Conservation (phyloP, 1,140 invertebrate species). For the Drosophila sechellia region DNA sequence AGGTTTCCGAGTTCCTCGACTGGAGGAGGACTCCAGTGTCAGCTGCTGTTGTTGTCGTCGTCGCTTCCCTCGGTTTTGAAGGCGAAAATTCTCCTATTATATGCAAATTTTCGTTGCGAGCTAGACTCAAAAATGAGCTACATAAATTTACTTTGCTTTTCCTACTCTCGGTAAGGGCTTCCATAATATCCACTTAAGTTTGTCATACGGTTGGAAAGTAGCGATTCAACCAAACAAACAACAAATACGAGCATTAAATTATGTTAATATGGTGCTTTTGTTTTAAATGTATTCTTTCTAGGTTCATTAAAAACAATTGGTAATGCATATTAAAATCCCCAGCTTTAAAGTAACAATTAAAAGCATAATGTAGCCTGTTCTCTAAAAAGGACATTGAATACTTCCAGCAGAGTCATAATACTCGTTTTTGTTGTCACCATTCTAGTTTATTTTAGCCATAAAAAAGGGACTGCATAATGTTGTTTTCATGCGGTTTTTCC, state of each 20-base stretch:
- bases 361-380: neutral
- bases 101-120: conserved; percentile 67
- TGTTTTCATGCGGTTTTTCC: conserved; percentile 54
- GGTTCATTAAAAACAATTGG: no score
- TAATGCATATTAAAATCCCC: no score
- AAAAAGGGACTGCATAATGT: conserved; percentile 59
- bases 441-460: conserved; percentile 24
- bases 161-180: conserved; percentile 1
- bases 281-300: no score
- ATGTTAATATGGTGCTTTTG: no score
- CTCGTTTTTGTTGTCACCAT: conserved; percentile 9
- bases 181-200: conserved; percentile 33
- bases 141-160: conserved; percentile 58
- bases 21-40: conserved; percentile 38
- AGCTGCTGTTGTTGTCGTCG: conserved; percentile 25
- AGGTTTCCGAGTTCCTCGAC: conserved; percentile 26
- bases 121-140: conserved; percentile 64
- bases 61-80: neutral
- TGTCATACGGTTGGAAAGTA: conserved; percentile 16
- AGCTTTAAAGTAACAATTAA: no score
- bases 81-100: conserved; percentile 67
- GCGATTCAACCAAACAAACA: neutral
- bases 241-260: conserved; percentile 2
- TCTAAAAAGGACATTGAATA: neutral
- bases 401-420: neutral